Evolutionary conservation across 2,113 vertebrate species (phyloP), one percentile per base, ranked within the genome.

Genomic region (Plectropomus leopardus): DNA sequence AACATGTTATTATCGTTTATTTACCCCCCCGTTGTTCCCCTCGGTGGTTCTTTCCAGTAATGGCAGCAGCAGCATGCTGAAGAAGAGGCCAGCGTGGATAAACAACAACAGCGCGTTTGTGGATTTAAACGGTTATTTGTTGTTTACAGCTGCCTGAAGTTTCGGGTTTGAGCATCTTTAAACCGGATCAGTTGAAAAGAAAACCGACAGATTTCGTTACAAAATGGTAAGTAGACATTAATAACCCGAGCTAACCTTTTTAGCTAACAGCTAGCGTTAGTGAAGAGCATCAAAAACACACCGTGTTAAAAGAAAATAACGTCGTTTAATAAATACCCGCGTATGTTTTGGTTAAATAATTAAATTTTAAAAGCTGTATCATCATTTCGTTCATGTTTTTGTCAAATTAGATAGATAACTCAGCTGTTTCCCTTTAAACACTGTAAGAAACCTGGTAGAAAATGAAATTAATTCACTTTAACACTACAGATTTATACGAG

Each of bases 161-260:
- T 69, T 9, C 13, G 61, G 0, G 0, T 72, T 55, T 40, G 7
- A 14, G 7, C 4, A 14, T 34, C 13, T 45, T 21, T 69, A 7
- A 1, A 30, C 5, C 2, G 0, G 4, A 26, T 0, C 14, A 6
- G 44, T 47, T 4, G 36, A 40, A 44, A 6, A 78, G 42, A n/a
- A 69, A 51, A 14, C 19, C 11, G 17, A 0, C 24, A 45, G n/a
- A 72, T 5, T 13, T 15, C 1, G 11, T 15, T 2, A 36, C 64
- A 89, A 63, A 13, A 94, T 94, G 94, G 94, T 94, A 75, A 89
- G 88, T 3, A 0, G 0, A 28, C 1, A 0, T 34, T 76, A 47
- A 1, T 19, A 30, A 21, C 4, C 9, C 0, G 7, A 51, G 79
- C 72, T 92, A 84, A 69, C 30, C 7, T 17, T 54, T 19, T 51